Conservation (phyloP, 2,113 vertebrate species). For the Muscicapa adusta region DNA sequence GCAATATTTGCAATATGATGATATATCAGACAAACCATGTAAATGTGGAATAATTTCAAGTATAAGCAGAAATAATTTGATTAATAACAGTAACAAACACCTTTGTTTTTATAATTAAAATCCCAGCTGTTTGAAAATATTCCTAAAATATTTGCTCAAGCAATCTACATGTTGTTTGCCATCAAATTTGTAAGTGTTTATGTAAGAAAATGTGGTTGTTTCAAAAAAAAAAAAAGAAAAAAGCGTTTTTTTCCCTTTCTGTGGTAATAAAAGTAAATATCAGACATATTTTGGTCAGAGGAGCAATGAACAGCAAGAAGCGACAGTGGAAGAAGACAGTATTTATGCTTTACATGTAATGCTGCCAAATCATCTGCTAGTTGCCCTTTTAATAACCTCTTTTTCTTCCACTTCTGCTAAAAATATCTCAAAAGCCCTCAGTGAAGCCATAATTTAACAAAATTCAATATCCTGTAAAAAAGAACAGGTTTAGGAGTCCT, state of each 20-base stretch:
- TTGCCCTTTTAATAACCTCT: slow-evolving; percentile 11
- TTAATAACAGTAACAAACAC: not conserved
- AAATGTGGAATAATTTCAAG: not conserved
- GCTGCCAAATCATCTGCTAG: not conserved
- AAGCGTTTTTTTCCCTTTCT: too few relatives aligned
- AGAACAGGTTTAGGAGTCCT: not conserved
- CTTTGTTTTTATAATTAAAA: not conserved
- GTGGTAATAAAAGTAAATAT: too few relatives aligned
- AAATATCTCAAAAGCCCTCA: slow-evolving; percentile 3
- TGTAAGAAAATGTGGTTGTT: not conserved
- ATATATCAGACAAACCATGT: not conserved
- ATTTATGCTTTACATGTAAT: not conserved
- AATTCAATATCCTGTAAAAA: slow-evolving; percentile 22
- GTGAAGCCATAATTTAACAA: slow-evolving; percentile 5
- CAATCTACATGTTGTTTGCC: not conserved
- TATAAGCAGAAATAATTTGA: not conserved
- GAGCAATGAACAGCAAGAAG: not conserved
- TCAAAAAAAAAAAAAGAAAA: not conserved
- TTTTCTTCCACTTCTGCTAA: slow-evolving; percentile 25
- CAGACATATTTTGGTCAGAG: not conserved
- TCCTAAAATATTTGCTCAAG: not conserved
- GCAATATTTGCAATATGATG: not conserved
- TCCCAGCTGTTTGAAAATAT: not conserved
- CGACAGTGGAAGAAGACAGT: not conserved
- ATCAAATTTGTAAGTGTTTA: not conserved